Evolutionary conservation across 2,113 vertebrate genomes (phyloP).

Genomic region (Neotoma lepida): DNA sequence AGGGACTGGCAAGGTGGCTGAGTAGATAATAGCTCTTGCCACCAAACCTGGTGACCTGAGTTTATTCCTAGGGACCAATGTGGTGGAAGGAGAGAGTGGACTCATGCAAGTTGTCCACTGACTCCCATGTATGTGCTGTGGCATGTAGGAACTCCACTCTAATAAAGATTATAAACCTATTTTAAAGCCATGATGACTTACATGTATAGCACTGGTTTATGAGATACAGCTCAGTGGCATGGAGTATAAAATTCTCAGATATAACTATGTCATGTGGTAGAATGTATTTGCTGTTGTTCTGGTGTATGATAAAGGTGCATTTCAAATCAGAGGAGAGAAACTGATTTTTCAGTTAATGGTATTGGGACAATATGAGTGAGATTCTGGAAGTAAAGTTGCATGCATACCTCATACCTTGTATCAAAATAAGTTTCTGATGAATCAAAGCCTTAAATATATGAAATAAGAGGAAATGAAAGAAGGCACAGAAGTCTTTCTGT

Average conservation of each 20-base stretch:
- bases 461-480: conserved; percentile 20
- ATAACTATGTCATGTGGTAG: neutral
- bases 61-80: neutral
- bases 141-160: neutral
- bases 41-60: neutral
- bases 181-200: neutral
- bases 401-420: neutral
- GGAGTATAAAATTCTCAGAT: neutral
- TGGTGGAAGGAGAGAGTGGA: neutral
- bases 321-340: conserved; percentile 6
- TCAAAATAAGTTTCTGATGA: neutral
- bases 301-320: neutral
- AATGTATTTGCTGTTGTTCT: neutral
- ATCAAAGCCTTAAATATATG: neutral
- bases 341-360: neutral
- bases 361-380: neutral
- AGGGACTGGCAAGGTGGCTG: neutral
- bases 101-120: neutral
- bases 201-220: neutral
- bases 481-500: neutral
- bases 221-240: neutral
- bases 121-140: neutral
- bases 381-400: conserved; percentile 3
- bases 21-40: neutral
- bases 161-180: conserved; percentile 17